Percentiles rank a stretch among this genome's conserved stretches.
Conservation (phyloP, 2,797 vertebrate species). For the Thunnus albacares region DNA sequence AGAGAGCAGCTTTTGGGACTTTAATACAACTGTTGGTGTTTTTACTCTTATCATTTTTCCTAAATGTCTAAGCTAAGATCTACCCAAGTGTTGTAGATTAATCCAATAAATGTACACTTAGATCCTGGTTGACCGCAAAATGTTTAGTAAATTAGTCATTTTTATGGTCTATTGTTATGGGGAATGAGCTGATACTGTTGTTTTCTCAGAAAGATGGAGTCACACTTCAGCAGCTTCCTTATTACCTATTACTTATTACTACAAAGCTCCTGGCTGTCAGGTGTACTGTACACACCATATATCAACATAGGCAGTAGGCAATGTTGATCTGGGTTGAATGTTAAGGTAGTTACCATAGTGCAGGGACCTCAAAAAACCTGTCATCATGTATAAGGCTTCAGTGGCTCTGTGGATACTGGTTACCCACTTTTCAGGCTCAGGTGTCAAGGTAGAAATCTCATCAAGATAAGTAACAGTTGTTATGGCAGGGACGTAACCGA, state of each 20-base stretch:
- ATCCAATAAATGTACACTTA: not conserved
- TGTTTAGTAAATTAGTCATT: too few species aligned
- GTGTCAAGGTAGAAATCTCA: not conserved
- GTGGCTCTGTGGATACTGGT: too few species aligned
- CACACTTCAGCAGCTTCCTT: not conserved
- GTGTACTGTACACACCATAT: not conserved
- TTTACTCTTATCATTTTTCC: not conserved
- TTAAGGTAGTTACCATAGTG: not conserved
- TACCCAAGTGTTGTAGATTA: not conserved
- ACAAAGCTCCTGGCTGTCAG: not conserved
- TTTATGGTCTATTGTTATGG: too few species aligned
- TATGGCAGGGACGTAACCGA: not conserved
- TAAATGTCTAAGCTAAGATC: not conserved
- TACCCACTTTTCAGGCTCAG: not conserved
- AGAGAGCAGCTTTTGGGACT: constrained; percentile 17
- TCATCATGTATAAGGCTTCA: too few species aligned
- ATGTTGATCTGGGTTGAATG: not conserved
- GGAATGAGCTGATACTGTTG: too few species aligned
- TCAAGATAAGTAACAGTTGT: not conserved
- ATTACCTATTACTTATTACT: too few species aligned
- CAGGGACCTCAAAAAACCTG: not conserved
- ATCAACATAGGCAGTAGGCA: too few species aligned
- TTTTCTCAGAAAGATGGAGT: too few species aligned
- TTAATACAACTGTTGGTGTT: not conserved
- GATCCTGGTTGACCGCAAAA: not conserved